Base-by-base conservation (phyloP, 2,113 vertebrate genomes). In the Passer montanus region DNA sequence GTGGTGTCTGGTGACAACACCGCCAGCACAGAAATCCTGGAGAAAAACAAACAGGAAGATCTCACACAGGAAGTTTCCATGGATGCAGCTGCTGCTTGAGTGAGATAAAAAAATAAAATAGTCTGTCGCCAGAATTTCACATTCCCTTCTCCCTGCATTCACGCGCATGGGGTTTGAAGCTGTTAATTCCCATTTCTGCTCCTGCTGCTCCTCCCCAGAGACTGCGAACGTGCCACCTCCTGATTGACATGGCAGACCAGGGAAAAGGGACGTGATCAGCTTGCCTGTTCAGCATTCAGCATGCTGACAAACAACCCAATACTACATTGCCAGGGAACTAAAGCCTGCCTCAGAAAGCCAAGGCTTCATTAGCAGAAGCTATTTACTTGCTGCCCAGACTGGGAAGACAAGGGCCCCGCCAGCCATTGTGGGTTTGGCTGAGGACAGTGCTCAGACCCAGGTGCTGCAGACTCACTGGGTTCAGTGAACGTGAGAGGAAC, bases 101-200 rank as follows among this genome's bases (percentile, higher is more conserved):
- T 41, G 68, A 31, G 15, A 24, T n/a, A 15, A 56, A 80, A 73
- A 62, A 62, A 16, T 6, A 4, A 47, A 68, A 18, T 7, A 4
- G 10, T 41, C 59, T 53, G 30, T 49, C 7, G 9, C 70, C 67
- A 83, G 58, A 60, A 69, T 69, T 50, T 82, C 74, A 44, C n/a
- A 20, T 15, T 62, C 16, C 55, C 50, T 63, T 76, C 79, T 44
- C 50, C n/a, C 84, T 49, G 27, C 27, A 79, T 4, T 66, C 31
- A 35, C 0, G 0, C 16, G 8, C 0, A 0, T 18, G 28, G 18
- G 14, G 9, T 85, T 78, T 91, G 44, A 83, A 47, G 58, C 30
- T 24, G 10, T 37, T 20, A 5, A 9, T 64, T 68, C 83, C 58
- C 66, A 37, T 75, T 75, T 79, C 47, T 70, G 37, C 14, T 82